These are phyloP conservation scores for Leptinotarsa texana DNA, from an alignment of 1,140 invertebrate species.

Conservation along the genomic window DNA sequence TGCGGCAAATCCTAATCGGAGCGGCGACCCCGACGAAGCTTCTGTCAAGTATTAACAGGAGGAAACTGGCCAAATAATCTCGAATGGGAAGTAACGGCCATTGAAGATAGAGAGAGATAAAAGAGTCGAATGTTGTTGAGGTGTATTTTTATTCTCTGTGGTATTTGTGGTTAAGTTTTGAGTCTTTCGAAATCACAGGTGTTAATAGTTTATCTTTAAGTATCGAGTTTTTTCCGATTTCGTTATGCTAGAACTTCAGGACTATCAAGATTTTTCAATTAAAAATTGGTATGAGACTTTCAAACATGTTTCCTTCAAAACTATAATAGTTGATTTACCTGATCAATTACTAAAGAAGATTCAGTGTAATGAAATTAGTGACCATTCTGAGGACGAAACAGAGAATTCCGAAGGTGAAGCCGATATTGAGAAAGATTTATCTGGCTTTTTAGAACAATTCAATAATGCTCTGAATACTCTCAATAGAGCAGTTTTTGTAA, in stretches of 20 bases:
- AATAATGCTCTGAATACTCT: slow-evolving; percentile 47
- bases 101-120: no score
- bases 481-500: slow-evolving; percentile 47
- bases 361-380: slow-evolving; percentile 32
- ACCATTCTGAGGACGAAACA: slow-evolving; percentile 33
- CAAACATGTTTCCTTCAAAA: slow-evolving; percentile 42
- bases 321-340: slow-evolving; percentile 47
- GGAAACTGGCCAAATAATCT: no score
- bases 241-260: slow-evolving; percentile 45
- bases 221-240: no score
- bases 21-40: no score
- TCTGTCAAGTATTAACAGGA: no score
- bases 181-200: no score
- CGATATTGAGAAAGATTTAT: slow-evolving; percentile 25
- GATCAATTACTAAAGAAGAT: slow-evolving; percentile 43
- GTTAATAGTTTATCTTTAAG: no score
- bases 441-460: slow-evolving; percentile 40
- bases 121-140: no score
- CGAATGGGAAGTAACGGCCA: no score
- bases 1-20: no score
- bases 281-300: slow-evolving; percentile 48
- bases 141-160: no score
- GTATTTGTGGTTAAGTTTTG: no score
- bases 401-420: not conserved
- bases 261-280: slow-evolving; percentile 51